Conservation (phyloP, 2,113 vertebrate species). For the Cryptomyrus ogoouensis region DNA sequence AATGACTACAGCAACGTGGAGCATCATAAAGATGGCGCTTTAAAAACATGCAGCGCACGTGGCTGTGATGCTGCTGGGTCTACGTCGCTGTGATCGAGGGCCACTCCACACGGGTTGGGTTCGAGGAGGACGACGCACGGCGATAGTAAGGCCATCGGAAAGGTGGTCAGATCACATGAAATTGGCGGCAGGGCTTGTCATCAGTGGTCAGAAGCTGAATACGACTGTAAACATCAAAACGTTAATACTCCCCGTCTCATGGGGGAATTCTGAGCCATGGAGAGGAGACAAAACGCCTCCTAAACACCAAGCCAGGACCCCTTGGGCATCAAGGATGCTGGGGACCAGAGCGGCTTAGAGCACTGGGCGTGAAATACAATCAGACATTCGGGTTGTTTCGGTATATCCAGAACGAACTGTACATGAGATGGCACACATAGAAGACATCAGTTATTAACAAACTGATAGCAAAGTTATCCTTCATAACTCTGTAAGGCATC, state of each 20-base stretch:
- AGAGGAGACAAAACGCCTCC: not conserved
- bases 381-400: not conserved
- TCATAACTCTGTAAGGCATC: slow-evolving; percentile 36
- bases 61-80: not conserved
- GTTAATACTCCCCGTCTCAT: slow-evolving; percentile 27
- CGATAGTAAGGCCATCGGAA: slow-evolving; percentile 37
- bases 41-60: not conserved
- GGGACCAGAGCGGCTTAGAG: slow-evolving; percentile 11
- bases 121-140: slow-evolving; percentile 16
- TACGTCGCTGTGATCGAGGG: not conserved
- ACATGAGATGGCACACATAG: slow-evolving; percentile 38
- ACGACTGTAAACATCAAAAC: slow-evolving; percentile 45
- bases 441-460: slow-evolving; percentile 10
- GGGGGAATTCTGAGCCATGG: slow-evolving; percentile 20
- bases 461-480: slow-evolving; percentile 24
- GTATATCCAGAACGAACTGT: slow-evolving; percentile 29
- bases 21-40: slow-evolving; percentile 23
- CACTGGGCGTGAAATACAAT: slow-evolving; percentile 21
- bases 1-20: not conserved
- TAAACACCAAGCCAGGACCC: slow-evolving; percentile 2
- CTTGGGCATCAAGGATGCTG: not conserved
- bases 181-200: not conserved
- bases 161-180: slow-evolving; percentile 7
- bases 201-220: slow-evolving; percentile 18
- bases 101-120: not conserved